These are phyloP conservation scores for Allacma fusca DNA, from an alignment of 2,888 invertebrate genomes.

Conservation along the genomic window DNA sequence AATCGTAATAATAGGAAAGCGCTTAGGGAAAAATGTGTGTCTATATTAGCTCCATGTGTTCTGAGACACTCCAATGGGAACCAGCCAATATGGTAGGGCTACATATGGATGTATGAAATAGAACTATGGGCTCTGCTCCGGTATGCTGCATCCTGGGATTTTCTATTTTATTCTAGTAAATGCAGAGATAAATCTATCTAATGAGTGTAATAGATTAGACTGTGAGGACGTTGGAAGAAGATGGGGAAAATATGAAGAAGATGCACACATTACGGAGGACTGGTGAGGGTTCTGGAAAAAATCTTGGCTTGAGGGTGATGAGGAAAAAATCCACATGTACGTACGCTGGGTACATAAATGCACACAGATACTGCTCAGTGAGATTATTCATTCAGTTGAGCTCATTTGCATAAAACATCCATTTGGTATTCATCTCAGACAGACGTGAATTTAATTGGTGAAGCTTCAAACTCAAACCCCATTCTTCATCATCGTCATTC, in stretches of 20 bases:
- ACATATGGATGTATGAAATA: background rate
- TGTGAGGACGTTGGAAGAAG: slow-evolving; percentile 18
- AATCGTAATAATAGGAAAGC: no score
- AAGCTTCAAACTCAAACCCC: slow-evolving; percentile 42
- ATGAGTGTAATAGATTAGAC: slow-evolving; percentile 43
- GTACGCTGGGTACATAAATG: background rate
- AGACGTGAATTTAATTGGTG: slow-evolving; percentile 54
- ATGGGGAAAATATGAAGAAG: slow-evolving; percentile 34
- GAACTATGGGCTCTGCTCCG: background rate
- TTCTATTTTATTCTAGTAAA: background rate
- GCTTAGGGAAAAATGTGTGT: no score
- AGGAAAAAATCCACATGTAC: background rate
- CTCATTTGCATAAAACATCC: slow-evolving; percentile 52
- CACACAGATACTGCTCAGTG: background rate
- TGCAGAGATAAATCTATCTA: slow-evolving; percentile 38
- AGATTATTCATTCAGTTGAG: slow-evolving; percentile 41
- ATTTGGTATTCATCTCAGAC: slow-evolving; percentile 54
- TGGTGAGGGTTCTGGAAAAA: slow-evolving; percentile 35
- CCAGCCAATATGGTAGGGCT: no score
- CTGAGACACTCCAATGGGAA: no score
- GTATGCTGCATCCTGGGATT: background rate
- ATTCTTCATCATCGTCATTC: slow-evolving; percentile 40
- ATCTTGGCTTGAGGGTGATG: slow-evolving; percentile 42
- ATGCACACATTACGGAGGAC: background rate
- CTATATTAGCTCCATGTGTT: no score